Percentiles rank a stretch among this genome's conserved stretches.
These are phyloP conservation scores for Augiades crinisus DNA, from an alignment of 2,888 invertebrate species.

Conservation along the genomic window DNA sequence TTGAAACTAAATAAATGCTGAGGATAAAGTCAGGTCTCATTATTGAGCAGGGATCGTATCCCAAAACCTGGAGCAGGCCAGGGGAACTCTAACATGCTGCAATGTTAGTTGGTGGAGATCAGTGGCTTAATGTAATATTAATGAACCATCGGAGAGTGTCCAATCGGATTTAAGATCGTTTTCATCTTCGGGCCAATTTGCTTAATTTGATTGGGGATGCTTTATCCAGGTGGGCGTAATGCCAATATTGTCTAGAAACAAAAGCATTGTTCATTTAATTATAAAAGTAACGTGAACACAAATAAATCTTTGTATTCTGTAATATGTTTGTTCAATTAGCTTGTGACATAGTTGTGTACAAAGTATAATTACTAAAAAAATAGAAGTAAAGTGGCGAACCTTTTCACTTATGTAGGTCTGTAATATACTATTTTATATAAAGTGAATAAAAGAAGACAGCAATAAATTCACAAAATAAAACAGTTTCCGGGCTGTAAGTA, in stretches of 20 bases:
- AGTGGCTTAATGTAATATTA: constrained; percentile 26
- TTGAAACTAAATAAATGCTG: no score
- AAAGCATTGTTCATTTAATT: neutral
- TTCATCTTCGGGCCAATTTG: constrained; percentile 23
- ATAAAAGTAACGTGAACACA: neutral
- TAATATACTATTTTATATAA: no score
- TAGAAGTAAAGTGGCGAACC: no score
- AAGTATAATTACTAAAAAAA: no score
- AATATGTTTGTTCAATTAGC: no score
- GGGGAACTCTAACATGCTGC: no score
- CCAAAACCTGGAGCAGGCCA: no score
- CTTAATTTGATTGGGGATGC: constrained; percentile 21
- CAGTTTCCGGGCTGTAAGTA: constrained; percentile 23
- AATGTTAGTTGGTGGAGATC: constrained; percentile 1
- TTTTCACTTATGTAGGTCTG: no score
- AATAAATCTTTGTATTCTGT: no score
- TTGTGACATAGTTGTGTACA: no score
- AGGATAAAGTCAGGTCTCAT: no score
- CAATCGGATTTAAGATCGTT: constrained; percentile 20
- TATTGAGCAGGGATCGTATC: no score
- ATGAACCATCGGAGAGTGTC: constrained; percentile 17
- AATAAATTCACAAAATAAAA: constrained; percentile 22
- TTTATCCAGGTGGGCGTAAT: constrained; percentile 7
- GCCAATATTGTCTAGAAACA: constrained; percentile 27
- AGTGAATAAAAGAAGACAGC: constrained; percentile 1